Percentiles rank a stretch among this genome's conserved stretches.
These are phyloP conservation scores for Aethes cnicana DNA, from an alignment of 2,888 invertebrate species.

Conservation along the genomic window DNA sequence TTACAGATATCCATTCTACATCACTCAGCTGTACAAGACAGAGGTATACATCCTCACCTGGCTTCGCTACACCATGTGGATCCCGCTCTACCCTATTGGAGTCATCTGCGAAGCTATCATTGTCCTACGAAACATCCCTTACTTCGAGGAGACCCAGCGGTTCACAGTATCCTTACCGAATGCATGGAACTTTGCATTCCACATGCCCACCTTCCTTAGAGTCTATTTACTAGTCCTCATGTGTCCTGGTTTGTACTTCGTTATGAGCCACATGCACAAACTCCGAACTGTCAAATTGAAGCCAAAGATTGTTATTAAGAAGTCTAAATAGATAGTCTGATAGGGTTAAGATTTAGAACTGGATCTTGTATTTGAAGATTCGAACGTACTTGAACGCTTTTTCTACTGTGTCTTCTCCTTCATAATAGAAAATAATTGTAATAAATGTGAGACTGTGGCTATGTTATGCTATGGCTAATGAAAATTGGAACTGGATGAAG, in stretches of 20 bases:
- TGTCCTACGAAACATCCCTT: slow-evolving; percentile 91
- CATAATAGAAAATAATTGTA: too few species aligned
- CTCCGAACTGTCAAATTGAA: slow-evolving; percentile 86
- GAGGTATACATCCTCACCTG: slow-evolving; percentile 91
- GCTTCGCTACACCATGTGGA: slow-evolving; percentile 97
- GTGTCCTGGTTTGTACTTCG: slow-evolving; percentile 88
- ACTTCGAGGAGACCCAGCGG: slow-evolving; percentile 91
- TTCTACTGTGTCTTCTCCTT: too few species aligned
- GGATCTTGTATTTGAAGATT: too few species aligned
- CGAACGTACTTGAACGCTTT: too few species aligned
- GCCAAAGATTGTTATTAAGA: slow-evolving; percentile 69
- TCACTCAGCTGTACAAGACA: slow-evolving; percentile 88
- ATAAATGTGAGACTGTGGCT: too few species aligned
- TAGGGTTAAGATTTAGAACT: background rate
- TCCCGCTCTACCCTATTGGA: slow-evolving; percentile 95
- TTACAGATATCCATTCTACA: slow-evolving; percentile 95
- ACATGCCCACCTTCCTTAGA: slow-evolving; percentile 90
- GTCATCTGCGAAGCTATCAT: slow-evolving; percentile 93
- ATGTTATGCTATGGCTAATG: too few species aligned
- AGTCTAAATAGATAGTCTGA: slow-evolving; percentile 56
- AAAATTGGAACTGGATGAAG: too few species aligned
- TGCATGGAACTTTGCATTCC: slow-evolving; percentile 91
- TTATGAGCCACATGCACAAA: slow-evolving; percentile 93
- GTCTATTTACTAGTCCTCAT: slow-evolving; percentile 89
- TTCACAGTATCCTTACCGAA: slow-evolving; percentile 92